A percentile compares a stretch with the other conserved stretches of the same genome.
Conservation (phyloP, 2,888 invertebrate species). For the Phortica magna region DNA sequence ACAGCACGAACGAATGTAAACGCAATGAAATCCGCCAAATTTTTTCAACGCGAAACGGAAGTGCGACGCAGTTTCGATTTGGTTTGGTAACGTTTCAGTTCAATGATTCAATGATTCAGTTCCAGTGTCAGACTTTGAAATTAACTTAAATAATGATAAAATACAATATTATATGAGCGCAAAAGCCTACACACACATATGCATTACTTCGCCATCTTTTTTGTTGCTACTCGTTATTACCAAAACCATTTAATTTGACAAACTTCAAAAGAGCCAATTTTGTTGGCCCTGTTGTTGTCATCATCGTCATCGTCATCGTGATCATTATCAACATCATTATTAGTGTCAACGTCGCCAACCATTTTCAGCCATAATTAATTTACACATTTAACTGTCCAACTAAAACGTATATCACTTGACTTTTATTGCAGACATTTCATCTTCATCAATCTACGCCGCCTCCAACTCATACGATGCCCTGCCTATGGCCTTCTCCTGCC, state of each 20-base stretch:
- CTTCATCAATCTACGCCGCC: slow-evolving; percentile 51
- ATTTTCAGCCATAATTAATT: slow-evolving; percentile 49
- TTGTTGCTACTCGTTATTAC: background rate
- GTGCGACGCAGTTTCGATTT: slow-evolving; percentile 62
- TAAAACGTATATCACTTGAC: slow-evolving; percentile 38
- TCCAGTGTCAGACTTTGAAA: slow-evolving; percentile 64
- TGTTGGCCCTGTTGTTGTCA: background rate
- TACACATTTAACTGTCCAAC: slow-evolving; percentile 46
- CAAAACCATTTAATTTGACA: background rate
- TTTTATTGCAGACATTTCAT: slow-evolving; percentile 65
- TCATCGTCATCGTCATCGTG: background rate
- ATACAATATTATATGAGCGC: too few species aligned
- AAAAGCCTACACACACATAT: too few species aligned
- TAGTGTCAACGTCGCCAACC: background rate
- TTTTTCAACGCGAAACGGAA: slow-evolving; percentile 48
- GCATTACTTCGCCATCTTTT: background rate
- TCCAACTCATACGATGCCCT: slow-evolving; percentile 38
- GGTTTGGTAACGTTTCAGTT: slow-evolving; percentile 66
- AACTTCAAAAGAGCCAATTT: slow-evolving; percentile 6
- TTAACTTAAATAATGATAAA: background rate
- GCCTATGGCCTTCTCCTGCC: slow-evolving; percentile 79
- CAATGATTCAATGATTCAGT: slow-evolving; percentile 57
- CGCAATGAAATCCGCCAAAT: slow-evolving; percentile 56
- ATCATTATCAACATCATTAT: background rate
- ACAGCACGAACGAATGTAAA: slow-evolving; percentile 50